Base-by-base conservation (phyloP, 1,140 invertebrate species). In the Periplaneta americana region DNA sequence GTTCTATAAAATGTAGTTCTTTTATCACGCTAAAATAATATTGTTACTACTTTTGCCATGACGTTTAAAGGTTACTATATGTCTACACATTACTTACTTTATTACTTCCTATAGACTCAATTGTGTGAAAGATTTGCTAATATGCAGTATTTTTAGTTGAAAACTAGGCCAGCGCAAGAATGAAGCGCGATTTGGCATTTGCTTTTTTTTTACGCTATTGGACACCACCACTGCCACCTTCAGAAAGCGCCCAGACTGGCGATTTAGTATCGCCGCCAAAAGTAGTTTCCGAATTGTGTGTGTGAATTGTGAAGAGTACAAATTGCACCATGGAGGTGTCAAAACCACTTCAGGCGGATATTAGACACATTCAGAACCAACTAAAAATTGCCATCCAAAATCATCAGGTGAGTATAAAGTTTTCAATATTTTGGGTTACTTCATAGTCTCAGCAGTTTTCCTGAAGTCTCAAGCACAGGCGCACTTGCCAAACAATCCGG, bases 301-400 rank as follows among this genome's bases (percentile, higher is more conserved):
- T 66, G 48, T 66, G 48, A 28, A 28, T 9, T 28, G 28, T n/a
- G 22, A 66, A 28, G 48, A 66, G 13, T 28, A 76, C 11, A 37
- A 28, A 81, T 36, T 28, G 75, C 17, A 88, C 85, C 82, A 92
- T 93, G 91, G 92, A 93, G 89, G 91, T 93, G 85, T 91, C 91
- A 76, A 92, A 91, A 86, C 89, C 91, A 85, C 88, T 93, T 85
- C 91, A 92, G 84, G 89, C 90, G 86, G 91, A 93, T 85, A 92
- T 93, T 86, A 87, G 90, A 75, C 88, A 88, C 84, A 91, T 91
- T 85, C 92, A 93, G 87, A 89, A 88, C 82, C 91, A 92, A 84
- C 88, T 93, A 86, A 92, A 91, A 90, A 91, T 91, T 87, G 92
- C 92, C 82, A 93, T 93, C 86, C 88, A 89, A 85, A 88, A 92